phyloP scores from a whole-genome alignment of 2,113 vertebrate species.

The Panthera tigris region DNA sequence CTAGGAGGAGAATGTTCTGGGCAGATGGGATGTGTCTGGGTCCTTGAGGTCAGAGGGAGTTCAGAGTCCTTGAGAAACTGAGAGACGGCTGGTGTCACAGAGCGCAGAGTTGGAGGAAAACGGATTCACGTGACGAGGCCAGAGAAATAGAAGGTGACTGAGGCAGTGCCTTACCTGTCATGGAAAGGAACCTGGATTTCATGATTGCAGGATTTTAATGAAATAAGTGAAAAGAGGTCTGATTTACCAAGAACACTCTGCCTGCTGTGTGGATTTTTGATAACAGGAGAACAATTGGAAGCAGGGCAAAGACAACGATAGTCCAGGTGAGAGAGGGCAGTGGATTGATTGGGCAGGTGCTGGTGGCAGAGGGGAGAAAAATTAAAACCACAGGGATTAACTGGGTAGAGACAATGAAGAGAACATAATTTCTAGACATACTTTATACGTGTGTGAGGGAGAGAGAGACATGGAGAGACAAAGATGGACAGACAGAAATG shows the following conservation, averaged over 20 bases:
- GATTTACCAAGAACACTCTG: not conserved
- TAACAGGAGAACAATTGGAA: not conserved
- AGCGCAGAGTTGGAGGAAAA: rapidly evolving
- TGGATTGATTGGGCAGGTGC: not conserved
- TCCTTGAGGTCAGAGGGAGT: not conserved
- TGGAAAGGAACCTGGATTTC: not conserved
- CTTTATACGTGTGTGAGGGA: too few species aligned
- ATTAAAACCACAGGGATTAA: not conserved
- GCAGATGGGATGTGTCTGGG: not conserved
- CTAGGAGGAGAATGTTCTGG: not conserved
- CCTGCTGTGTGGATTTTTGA: not conserved
- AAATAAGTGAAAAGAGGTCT: not conserved
- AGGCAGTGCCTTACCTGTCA: not conserved
- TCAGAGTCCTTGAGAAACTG: not conserved
- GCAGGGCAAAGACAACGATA: too few species aligned
- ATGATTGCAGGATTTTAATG: not conserved
- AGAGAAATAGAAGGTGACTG: not conserved
- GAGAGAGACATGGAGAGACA: not conserved
- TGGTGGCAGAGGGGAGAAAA: not conserved
- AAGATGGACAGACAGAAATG: not conserved
- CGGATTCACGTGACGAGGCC: not conserved
- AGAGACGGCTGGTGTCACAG: not conserved
- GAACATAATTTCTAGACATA: not conserved
- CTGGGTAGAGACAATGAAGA: not conserved
- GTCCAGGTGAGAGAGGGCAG: not conserved